These are phyloP conservation scores for Elegia similella DNA, from an alignment of 2,888 invertebrate species.

Conservation along the genomic window DNA sequence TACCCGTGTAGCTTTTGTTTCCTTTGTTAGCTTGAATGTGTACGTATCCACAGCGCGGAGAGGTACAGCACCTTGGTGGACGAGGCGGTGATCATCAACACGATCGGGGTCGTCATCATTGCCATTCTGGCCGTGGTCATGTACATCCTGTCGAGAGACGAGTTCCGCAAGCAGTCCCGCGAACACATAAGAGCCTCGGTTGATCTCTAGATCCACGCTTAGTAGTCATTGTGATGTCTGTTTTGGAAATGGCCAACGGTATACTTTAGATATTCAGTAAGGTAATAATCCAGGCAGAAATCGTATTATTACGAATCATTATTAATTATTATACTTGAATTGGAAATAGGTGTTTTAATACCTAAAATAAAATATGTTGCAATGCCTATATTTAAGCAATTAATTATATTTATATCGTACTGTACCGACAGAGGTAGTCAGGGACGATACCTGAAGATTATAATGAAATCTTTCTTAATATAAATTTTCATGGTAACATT, in stretches of 20 bases:
- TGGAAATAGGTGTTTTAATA: too few relatives aligned
- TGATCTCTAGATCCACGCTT: conserved; percentile 66
- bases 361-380: too few relatives aligned
- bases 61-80: conserved; percentile 82
- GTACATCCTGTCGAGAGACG: conserved; percentile 84
- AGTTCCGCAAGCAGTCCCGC: conserved; percentile 73
- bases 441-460: too few relatives aligned
- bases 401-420: too few relatives aligned
- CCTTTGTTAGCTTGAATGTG: conserved; percentile 47
- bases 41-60: conserved; percentile 70
- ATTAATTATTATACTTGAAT: too few relatives aligned
- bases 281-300: too few relatives aligned
- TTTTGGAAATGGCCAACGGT: conserved; percentile 1
- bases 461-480: too few relatives aligned
- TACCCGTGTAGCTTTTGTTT: conserved; percentile 22
- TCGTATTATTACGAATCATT: too few relatives aligned
- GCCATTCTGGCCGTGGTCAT: conserved; percentile 84
- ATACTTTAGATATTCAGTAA: too few relatives aligned
- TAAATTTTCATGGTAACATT: too few relatives aligned
- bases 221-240: background rate
- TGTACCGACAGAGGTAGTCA: too few relatives aligned
- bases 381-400: too few relatives aligned
- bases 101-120: conserved; percentile 84
- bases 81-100: conserved; percentile 86
- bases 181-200: conserved; percentile 80